Evolutionary conservation across 2,797 vertebrate genomes (phyloP), one percentile per base, ranked within the genome.

Genomic region (Acanthis flammea): DNA sequence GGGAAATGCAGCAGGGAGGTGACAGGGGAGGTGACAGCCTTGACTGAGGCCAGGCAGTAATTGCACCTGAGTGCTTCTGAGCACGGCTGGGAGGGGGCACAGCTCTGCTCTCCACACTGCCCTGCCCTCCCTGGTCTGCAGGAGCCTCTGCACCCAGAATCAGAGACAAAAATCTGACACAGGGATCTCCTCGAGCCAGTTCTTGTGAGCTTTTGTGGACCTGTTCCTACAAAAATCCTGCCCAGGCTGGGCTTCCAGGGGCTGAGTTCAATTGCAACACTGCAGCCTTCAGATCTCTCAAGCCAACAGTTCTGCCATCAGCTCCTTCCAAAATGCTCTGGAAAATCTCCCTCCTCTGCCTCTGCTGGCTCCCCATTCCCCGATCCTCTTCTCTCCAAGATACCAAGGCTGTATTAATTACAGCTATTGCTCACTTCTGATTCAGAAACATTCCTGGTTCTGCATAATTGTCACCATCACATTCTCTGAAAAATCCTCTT

Each of bases 211-310:
- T 14, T 8, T 9, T 54, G 53, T 31, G 22, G 53, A 54, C 9
- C 53, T n/a, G 6, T n/a, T 14, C 19, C 31, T 14, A 37, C 10
- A 16, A 31, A 82, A 51, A 31, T 42, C 27, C 23, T 8, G 28
- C 23, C 28, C 55, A 47, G 27, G 30, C 35, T 55, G 72, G 23
- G 1, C 1, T 48, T 14, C 1, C 7, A 3, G n/a, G 25, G 22
- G 9, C 7, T 57, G 42, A 47, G 19, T 57, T 71, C 51, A 5
- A 15, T 42, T 33, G 44, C 21, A 27, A 13, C 41, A 2, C 28
- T 27, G 35, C 60, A 73, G 0, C 39, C 62, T 73, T 53, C 1
- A 0, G 22, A 5, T 50, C 35, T 9, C 2, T 12, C 41, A 25
- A 10, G 1, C 11, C 44, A 54, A 6, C 22, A 23, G 47, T 7